A percentile compares a stretch with the other conserved stretches of the same genome.
Conservation (phyloP, 2,888 invertebrate genomes). For the Drosophila bunnanda region DNA sequence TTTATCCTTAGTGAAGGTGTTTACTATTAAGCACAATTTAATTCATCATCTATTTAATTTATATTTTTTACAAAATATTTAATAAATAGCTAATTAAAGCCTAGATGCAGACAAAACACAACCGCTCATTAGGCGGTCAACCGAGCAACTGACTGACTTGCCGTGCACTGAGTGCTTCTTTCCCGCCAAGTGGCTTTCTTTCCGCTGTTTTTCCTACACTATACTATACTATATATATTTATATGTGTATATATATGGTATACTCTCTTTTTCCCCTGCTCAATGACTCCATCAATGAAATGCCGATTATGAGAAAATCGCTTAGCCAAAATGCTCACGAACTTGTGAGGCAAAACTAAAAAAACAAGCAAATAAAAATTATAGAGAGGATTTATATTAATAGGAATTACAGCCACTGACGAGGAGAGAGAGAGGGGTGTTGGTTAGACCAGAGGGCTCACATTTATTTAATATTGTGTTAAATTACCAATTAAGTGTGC, state of each 20-base stretch:
- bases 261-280: conserved; percentile 8
- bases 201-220: conserved; percentile 24
- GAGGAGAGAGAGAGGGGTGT: not conserved
- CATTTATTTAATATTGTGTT: conserved; percentile 75
- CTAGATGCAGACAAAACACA: conserved; percentile 34
- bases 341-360: conserved; percentile 52
- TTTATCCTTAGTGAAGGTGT: not conserved
- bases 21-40: too few relatives aligned
- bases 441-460: conserved; percentile 40
- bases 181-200: conserved; percentile 21
- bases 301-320: conserved; percentile 62
- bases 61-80: not conserved
- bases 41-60: not conserved
- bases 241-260: not conserved
- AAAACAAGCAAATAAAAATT: conserved; percentile 17
- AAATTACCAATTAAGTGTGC: conserved; percentile 74
- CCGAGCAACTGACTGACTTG: conserved; percentile 56
- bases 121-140: conserved; percentile 49
- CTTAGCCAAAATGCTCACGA: conserved; percentile 54
- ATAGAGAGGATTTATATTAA: conserved; percentile 64
- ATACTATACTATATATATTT: too few relatives aligned
- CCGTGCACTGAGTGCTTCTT: conserved; percentile 34
- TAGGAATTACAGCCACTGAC: conserved; percentile 69
- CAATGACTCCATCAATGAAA: conserved; percentile 57
- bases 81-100: not conserved